A percentile compares a stretch with the other conserved stretches of the same genome.
Evolutionary conservation across 2,113 vertebrate genomes (phyloP).

Genomic region (Gambusia affinis): DNA sequence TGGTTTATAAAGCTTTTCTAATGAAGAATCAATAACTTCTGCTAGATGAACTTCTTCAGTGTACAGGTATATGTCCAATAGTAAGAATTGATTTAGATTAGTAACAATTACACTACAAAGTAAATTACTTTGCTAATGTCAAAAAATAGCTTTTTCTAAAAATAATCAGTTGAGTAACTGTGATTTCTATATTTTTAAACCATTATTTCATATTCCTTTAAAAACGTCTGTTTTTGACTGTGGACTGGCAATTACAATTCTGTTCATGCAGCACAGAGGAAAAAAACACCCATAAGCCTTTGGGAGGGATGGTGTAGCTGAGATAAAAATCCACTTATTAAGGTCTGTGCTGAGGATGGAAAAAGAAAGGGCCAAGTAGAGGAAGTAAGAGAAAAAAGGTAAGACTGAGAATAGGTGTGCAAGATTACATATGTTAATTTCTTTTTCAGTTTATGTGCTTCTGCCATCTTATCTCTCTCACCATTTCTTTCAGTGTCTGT

Average conservation of each 20-base stretch:
- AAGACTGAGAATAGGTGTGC: conserved; percentile 30
- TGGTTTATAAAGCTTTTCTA: not conserved
- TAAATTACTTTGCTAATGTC: not conserved
- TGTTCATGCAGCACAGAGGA: conserved; percentile 19
- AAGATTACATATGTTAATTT: conserved; percentile 50
- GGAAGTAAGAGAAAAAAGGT: conserved; percentile 23
- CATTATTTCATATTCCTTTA: conserved; percentile 31
- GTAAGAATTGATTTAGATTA: not conserved
- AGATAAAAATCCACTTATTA: conserved; percentile 79
- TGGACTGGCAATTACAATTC: conserved; percentile 66
- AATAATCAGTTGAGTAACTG: not conserved
- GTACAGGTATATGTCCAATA: not conserved
- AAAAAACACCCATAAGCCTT: conserved; percentile 66
- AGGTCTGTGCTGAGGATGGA: conserved; percentile 44
- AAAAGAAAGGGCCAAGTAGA: conserved; percentile 35
- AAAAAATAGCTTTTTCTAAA: not conserved
- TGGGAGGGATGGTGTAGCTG: conserved; percentile 58
- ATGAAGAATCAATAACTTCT: not conserved
- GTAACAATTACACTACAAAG: not conserved
- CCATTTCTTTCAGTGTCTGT: conserved; percentile 5
- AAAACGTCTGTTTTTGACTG: conserved; percentile 43
- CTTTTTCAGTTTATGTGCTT: conserved; percentile 14
- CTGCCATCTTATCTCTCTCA: conserved; percentile 14
- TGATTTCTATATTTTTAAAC: conserved; percentile 5
- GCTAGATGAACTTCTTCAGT: not conserved